Conservation (phyloP, 64 coral and sea anemone genomes). For the Pachyseris speciosa region DNA sequence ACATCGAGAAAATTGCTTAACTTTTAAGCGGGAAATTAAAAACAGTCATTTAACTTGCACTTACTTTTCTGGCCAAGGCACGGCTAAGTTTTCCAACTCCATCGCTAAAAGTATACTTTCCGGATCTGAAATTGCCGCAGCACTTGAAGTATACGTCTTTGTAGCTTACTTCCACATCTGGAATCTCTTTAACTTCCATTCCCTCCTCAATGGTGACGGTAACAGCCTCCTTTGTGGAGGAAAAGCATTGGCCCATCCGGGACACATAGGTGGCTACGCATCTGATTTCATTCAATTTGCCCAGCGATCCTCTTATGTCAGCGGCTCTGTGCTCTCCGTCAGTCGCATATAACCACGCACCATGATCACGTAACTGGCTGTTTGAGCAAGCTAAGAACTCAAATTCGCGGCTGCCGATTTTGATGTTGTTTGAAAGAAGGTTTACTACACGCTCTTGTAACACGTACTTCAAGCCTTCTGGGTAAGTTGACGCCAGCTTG, state of each 20-base stretch:
- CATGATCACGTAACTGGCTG: conserved; percentile 90
- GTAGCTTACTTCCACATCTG: conserved; percentile 63
- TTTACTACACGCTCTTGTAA: conserved; percentile 66
- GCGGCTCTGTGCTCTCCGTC: conserved; percentile 49
- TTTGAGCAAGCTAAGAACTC: conserved; percentile 93
- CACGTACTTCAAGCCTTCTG: conserved; percentile 43
- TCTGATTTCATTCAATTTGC: conserved; percentile 74
- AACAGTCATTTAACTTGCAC: background rate
- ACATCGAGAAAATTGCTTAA: too few relatives aligned
- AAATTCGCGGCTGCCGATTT: conserved; percentile 58
- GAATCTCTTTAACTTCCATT: conserved; percentile 22
- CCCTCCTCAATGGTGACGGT: conserved; percentile 65
- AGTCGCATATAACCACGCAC: conserved; percentile 81
- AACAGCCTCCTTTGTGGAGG: conserved; percentile 83
- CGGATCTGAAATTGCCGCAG: conserved; percentile 37
- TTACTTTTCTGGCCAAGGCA: conserved; percentile 78
- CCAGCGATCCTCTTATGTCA: conserved; percentile 82
- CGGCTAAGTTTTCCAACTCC: conserved; percentile 88
- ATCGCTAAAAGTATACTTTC: conserved; percentile 89
- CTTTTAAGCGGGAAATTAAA: background rate
- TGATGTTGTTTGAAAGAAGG: conserved; percentile 32
- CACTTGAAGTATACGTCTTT: conserved; percentile 56
- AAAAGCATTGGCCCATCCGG: conserved; percentile 95
- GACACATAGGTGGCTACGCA: conserved; percentile 94
- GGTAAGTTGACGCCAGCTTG: conserved; percentile 53